These are phyloP conservation scores for Orbicella faveolata DNA, from an alignment of 64 coral and sea anemone genomes.

Conservation along the genomic window DNA sequence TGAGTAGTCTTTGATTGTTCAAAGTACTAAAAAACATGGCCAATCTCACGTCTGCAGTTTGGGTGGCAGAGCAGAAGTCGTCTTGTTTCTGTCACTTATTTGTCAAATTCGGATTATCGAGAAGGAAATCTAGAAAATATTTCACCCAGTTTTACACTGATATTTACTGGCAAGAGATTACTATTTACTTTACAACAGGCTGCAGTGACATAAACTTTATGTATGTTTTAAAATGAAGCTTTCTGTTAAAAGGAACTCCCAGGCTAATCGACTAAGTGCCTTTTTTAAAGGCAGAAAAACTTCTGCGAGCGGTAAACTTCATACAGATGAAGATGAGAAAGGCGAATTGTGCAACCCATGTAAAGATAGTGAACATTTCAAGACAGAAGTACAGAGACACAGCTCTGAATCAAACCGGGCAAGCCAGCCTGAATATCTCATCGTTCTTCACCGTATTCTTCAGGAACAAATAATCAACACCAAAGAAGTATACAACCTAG, in stretches of 20 bases:
- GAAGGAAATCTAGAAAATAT: not conserved
- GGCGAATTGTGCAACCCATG: not conserved
- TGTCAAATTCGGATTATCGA: not conserved
- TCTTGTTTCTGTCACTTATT: not conserved
- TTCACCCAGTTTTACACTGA: not conserved
- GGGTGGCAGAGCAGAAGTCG: not conserved
- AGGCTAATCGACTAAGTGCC: slow-evolving; percentile 1
- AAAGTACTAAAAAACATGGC: not conserved
- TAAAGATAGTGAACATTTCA: not conserved
- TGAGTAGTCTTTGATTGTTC: too few species aligned
- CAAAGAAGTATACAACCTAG: slow-evolving; percentile 16
- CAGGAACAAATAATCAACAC: slow-evolving; percentile 25
- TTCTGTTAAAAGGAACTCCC: not conserved
- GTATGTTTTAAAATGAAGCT: not conserved
- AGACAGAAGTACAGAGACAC: not conserved
- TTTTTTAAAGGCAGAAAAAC: slow-evolving; percentile 17
- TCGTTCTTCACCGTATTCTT: slow-evolving; percentile 28
- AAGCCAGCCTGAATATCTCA: not conserved
- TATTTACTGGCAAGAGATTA: not conserved
- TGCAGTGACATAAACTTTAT: not conserved
- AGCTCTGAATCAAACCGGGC: not conserved
- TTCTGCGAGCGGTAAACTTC: not conserved
- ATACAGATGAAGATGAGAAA: not conserved
- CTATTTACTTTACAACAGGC: too few species aligned
- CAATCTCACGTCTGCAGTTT: not conserved